Evolutionary conservation across 2,113 vertebrate species (phyloP).

Genomic region (Rhinoderma darwinii): DNA sequence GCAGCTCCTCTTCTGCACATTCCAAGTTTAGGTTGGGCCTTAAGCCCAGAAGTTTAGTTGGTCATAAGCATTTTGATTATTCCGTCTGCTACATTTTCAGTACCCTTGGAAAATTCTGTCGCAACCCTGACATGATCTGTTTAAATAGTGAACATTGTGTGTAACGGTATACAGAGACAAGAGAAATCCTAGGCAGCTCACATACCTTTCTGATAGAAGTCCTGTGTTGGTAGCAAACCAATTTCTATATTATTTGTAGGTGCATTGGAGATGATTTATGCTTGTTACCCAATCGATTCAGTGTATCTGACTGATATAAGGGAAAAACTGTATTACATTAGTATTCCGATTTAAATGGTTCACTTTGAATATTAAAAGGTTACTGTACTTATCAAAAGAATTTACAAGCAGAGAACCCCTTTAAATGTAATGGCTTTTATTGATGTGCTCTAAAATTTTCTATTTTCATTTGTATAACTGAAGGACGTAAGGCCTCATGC

Average conservation of each 20-base stretch:
- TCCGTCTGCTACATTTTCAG: not conserved
- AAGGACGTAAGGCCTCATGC: too few species aligned
- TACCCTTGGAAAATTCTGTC: not conserved
- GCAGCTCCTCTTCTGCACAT: not conserved
- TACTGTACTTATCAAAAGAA: too few species aligned
- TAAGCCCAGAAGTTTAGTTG: conserved; percentile 40
- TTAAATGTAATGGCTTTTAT: too few species aligned
- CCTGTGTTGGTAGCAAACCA: not conserved
- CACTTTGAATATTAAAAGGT: too few species aligned
- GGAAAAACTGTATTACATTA: too few species aligned
- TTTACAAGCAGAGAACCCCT: too few species aligned
- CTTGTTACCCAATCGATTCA: too few species aligned
- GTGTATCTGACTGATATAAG: too few species aligned
- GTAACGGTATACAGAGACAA: not conserved
- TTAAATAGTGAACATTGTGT: not conserved
- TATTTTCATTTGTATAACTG: not conserved
- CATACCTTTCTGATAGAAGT: not conserved
- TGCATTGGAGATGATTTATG: not conserved
- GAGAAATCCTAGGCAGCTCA: not conserved
- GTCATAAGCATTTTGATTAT: conserved; percentile 35
- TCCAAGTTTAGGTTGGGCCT: conserved; percentile 46
- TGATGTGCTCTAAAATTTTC: too few species aligned
- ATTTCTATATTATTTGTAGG: not conserved
- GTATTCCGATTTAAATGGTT: too few species aligned
- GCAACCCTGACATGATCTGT: not conserved